A percentile compares a stretch with the other conserved stretches of the same genome.
Evolutionary conservation across 2,888 invertebrate species (phyloP).

Genomic region (Notodonta dromedarius): DNA sequence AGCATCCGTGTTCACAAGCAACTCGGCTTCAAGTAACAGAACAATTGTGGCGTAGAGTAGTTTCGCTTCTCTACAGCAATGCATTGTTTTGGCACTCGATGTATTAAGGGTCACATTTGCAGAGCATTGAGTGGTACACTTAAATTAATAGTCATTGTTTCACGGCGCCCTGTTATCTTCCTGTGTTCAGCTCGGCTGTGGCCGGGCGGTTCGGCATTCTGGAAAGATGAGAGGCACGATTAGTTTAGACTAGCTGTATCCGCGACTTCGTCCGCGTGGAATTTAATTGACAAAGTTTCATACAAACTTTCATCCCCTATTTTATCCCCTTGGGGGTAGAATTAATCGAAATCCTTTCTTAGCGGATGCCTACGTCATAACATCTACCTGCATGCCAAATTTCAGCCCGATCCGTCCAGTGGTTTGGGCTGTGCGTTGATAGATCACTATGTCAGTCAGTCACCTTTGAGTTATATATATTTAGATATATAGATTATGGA

Average conservation of each 20-base stretch:
- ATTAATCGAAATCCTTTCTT: too few relatives aligned
- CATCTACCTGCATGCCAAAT: too few relatives aligned
- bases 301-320: too few relatives aligned
- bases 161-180: constrained; percentile 56
- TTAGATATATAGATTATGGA: too few relatives aligned
- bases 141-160: constrained; percentile 80
- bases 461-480: too few relatives aligned
- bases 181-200: constrained; percentile 26
- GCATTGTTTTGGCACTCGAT: constrained; percentile 80
- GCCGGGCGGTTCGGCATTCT: constrained; percentile 54
- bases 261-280: too few relatives aligned
- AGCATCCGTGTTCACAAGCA: constrained; percentile 72
- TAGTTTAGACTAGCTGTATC: background rate
- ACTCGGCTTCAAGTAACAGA: constrained; percentile 73
- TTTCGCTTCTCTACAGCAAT: constrained; percentile 79
- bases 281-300: too few relatives aligned
- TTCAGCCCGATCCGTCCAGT: too few relatives aligned
- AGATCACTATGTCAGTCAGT: too few relatives aligned
- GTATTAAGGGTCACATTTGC: constrained; percentile 67
- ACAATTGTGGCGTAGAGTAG: constrained; percentile 76
- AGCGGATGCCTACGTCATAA: too few relatives aligned
- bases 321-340: too few relatives aligned
- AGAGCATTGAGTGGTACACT: constrained; percentile 53
- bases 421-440: too few relatives aligned
- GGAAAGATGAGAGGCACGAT: constrained; percentile 48